Conservation (phyloP, 2,888 invertebrate species). For the Clistopyga incitator region DNA sequence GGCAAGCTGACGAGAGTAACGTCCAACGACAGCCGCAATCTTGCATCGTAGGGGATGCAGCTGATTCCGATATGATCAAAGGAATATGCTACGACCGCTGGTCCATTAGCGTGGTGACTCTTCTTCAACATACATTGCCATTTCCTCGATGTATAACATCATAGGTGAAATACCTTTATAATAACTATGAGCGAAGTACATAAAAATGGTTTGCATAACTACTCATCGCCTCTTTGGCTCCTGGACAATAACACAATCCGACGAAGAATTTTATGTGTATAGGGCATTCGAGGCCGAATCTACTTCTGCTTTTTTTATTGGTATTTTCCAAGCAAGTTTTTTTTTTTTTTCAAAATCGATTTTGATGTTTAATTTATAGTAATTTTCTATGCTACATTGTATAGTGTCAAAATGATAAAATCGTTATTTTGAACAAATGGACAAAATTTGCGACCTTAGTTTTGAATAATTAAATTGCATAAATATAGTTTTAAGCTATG, state of each 20-base stretch:
- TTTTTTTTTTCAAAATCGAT: no score
- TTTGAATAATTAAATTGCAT: no score
- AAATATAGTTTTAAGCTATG: no score
- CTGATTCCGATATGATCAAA: conserved; percentile 54
- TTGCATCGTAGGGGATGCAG: conserved; percentile 13
- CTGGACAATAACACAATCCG: neutral
- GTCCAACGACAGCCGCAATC: conserved; percentile 32
- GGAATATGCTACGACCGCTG: conserved; percentile 35
- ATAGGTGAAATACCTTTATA: neutral
- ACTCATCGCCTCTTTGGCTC: neutral
- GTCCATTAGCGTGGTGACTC: conserved; percentile 49
- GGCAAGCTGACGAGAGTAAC: conserved; percentile 21
- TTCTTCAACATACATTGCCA: conserved; percentile 23
- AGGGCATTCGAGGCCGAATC: neutral
- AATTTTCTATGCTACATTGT: no score
- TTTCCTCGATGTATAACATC: neutral
- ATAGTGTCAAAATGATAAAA: no score
- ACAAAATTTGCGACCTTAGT: no score
- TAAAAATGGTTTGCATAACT: neutral
- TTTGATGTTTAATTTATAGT: no score
- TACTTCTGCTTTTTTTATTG: no score
- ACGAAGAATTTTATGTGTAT: neutral
- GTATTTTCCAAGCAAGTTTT: no score
- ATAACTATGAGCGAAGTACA: neutral
- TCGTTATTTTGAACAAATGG: no score